Conservation (phyloP, 2,888 invertebrate species). For the Eledone cirrhosa region DNA sequence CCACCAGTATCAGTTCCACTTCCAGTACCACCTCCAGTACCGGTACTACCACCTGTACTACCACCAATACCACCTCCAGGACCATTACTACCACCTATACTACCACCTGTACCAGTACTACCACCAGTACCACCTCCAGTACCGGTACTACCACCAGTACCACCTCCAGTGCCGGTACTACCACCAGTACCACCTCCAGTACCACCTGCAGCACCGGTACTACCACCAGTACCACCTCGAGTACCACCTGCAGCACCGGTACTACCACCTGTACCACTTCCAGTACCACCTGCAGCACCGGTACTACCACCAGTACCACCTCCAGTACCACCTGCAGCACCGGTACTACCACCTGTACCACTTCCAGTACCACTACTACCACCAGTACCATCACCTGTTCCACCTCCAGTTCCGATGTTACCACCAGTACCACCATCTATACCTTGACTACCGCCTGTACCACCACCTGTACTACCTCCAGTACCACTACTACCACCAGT, state of each 20-base stretch:
- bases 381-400: conserved; percentile 21
- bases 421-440: conserved; percentile 52
- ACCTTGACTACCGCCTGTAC: conserved; percentile 10
- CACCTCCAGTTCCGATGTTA: conserved; percentile 41
- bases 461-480: conserved; percentile 39
- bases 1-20: not conserved
- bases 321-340: not conserved
- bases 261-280: too few species aligned
- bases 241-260: too few species aligned
- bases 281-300: too few species aligned
- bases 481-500: conserved; percentile 38
- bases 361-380: conserved; percentile 8
- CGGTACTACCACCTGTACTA: too few species aligned
- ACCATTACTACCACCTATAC: too few species aligned
- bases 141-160: not conserved
- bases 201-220: too few species aligned
- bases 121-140: too few species aligned
- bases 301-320: not conserved
- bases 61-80: too few species aligned
- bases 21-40: too few species aligned
- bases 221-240: too few species aligned
- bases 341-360: not conserved
- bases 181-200: not conserved
- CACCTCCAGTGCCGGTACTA: conserved; percentile 12
- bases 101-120: not conserved